Conservation (phyloP, 1,140 invertebrate genomes). For the Lordiphosa stackelbergi region DNA sequence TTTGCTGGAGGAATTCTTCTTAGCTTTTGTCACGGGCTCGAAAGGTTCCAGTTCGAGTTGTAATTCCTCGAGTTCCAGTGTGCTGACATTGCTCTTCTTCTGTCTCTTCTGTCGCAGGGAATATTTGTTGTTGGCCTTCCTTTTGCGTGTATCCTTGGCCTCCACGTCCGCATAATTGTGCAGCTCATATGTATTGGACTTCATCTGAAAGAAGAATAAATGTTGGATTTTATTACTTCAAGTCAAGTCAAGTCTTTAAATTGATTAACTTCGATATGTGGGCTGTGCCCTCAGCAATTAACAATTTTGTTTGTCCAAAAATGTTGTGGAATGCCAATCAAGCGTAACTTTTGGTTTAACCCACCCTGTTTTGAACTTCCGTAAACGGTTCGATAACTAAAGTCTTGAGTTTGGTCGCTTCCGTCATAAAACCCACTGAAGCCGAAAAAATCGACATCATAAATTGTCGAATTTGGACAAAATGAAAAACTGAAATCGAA, state of each 20-base stretch:
- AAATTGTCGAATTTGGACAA: constrained; percentile 34
- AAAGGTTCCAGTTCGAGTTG: constrained; percentile 21
- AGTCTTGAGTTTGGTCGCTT: constrained; percentile 37
- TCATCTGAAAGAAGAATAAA: constrained; percentile 55
- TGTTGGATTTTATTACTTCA: constrained; percentile 31
- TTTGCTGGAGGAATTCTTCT: constrained; percentile 36
- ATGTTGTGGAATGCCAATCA: constrained; percentile 36
- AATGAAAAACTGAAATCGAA: constrained; percentile 25
- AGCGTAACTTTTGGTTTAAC: constrained; percentile 51
- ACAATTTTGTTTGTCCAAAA: constrained; percentile 49
- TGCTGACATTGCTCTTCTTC: constrained; percentile 29
- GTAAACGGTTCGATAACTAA: constrained; percentile 54
- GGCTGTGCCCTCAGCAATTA: constrained; percentile 55
- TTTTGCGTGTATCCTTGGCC: constrained; percentile 48
- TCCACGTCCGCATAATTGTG: constrained; percentile 61
- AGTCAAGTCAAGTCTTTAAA: constrained; percentile 7
- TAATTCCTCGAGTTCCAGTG: constrained; percentile 16
- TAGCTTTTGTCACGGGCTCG: constrained; percentile 8
- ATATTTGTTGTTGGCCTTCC: constrained; percentile 59
- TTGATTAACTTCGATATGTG: constrained; percentile 14
- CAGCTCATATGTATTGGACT: constrained; percentile 65
- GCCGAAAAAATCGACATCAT: constrained; percentile 60
- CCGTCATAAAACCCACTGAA: constrained; percentile 67
- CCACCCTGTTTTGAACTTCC: constrained; percentile 50
- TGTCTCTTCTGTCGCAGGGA: constrained; percentile 70